Conservation (phyloP, 2,888 invertebrate species). For the Protodeltote pygarga region DNA sequence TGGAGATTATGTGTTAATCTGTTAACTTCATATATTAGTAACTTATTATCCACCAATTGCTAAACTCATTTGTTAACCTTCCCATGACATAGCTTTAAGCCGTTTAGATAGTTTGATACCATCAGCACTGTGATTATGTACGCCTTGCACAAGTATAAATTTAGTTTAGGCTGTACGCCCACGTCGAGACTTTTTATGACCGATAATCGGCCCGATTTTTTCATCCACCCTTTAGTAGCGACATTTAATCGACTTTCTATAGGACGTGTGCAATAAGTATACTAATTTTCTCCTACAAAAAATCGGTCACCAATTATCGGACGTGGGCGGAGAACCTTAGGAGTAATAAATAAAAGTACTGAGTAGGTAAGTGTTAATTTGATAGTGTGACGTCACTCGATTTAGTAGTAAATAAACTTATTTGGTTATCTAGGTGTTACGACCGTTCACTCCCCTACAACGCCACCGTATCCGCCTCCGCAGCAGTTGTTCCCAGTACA, state of each 20-base stretch:
- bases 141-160: neutral
- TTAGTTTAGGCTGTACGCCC: too few species aligned
- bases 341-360: neutral
- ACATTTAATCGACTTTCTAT: too few species aligned
- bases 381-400: slow-evolving; percentile 6
- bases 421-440: slow-evolving; percentile 65
- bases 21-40: neutral
- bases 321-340: too few species aligned
- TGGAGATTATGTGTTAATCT: too few species aligned
- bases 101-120: too few species aligned
- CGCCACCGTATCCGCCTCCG: slow-evolving; percentile 80
- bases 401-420: neutral
- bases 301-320: too few species aligned
- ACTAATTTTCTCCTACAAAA: neutral
- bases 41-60: slow-evolving; percentile 4
- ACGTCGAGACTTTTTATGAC: too few species aligned
- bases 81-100: too few species aligned
- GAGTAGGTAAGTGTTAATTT: slow-evolving; percentile 22
- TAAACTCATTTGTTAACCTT: slow-evolving; percentile 6
- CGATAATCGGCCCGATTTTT: too few species aligned
- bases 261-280: neutral
- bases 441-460: slow-evolving; percentile 72
- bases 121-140: neutral
- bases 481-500: slow-evolving; percentile 81
- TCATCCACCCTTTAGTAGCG: too few species aligned